phyloP scores from a whole-genome alignment of 2,797 vertebrate genomes.

The Anabas testudineus region DNA sequence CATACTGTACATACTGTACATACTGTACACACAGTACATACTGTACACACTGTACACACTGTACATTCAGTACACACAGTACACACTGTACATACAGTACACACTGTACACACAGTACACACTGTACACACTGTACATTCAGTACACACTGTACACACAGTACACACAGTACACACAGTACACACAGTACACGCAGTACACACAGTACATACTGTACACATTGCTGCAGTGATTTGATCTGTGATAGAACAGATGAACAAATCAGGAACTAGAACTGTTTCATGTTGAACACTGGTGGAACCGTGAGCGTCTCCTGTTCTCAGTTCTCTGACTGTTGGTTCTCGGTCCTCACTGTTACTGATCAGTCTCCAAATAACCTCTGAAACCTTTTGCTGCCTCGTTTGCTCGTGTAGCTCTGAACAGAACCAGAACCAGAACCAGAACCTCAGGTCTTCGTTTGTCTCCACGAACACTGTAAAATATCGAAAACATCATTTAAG shows the following conservation, averaged over 20 bases:
- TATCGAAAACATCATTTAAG: no score
- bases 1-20: no score
- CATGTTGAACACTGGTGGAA: neutral
- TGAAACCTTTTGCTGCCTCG: no score
- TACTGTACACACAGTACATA: neutral
- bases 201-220: no score
- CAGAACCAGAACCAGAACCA: no score
- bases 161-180: constrained; percentile 3
- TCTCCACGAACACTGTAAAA: no score
- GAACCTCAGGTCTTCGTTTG: no score
- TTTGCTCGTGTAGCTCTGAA: no score
- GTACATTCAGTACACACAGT: no score
- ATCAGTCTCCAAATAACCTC: no score
- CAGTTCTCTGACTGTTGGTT: neutral
- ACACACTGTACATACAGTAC: constrained; percentile 9
- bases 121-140: neutral
- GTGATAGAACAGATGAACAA: constrained; percentile 61
- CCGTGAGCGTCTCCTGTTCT: neutral
- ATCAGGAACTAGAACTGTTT: constrained; percentile 57
- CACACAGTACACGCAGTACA: neutral
- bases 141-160: constrained; percentile 8
- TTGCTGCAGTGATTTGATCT: constrained; percentile 40
- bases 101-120: neutral
- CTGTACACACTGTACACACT: constrained; percentile 11
- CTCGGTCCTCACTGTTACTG: neutral